Conservation (phyloP, 2,797 vertebrate species). For the Ctenopoma kingsleyae region DNA sequence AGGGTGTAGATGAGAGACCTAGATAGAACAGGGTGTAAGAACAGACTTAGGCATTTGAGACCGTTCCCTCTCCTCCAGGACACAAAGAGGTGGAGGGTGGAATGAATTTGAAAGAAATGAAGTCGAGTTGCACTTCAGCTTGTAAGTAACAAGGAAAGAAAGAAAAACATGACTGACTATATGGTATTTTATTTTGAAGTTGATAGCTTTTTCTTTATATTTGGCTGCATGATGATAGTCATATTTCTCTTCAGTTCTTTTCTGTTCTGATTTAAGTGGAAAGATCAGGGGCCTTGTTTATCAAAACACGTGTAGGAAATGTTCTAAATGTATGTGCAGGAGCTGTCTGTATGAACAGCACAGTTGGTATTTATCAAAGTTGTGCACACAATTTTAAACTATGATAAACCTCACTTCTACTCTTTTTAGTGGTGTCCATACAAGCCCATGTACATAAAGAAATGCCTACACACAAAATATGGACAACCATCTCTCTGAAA, state of each 20-base stretch:
- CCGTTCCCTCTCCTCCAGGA: slow-evolving; percentile 38
- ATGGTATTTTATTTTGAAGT: slow-evolving; percentile 7
- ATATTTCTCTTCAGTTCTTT: background rate
- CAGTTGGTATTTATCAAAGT: no score
- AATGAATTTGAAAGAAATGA: slow-evolving; percentile 52
- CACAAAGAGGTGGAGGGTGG: slow-evolving; percentile 40
- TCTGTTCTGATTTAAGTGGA: no score
- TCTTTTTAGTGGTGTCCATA: no score
- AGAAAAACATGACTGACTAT: slow-evolving; percentile 8
- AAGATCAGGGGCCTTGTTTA: no score
- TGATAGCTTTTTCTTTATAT: background rate
- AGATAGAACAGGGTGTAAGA: slow-evolving; percentile 77
- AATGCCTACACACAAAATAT: no score
- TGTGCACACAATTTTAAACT: no score
- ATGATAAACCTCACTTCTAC: no score
- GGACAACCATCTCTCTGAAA: no score
- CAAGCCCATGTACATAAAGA: no score
- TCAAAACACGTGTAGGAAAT: no score
- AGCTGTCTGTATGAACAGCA: no score
- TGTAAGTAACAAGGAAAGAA: slow-evolving; percentile 2
- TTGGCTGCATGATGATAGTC: background rate
- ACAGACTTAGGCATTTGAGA: slow-evolving; percentile 63
- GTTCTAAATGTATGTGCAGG: no score
- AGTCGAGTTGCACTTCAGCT: slow-evolving; percentile 38
- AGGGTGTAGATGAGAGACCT: slow-evolving; percentile 76